These are phyloP conservation scores for Diadumene lineata DNA, from an alignment of 92 coral and sea anemone genomes.

Conservation along the genomic window DNA sequence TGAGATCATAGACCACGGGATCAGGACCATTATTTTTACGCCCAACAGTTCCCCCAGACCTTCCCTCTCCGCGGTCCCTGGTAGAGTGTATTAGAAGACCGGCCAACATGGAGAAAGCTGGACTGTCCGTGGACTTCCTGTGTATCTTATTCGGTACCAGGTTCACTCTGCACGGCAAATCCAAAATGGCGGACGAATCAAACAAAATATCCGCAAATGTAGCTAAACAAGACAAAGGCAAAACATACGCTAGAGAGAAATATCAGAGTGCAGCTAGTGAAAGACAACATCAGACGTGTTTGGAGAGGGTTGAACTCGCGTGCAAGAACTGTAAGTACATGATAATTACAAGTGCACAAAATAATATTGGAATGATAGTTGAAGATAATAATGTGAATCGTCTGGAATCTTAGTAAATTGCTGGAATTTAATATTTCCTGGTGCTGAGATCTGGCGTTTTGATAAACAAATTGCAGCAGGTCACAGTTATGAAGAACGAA, in stretches of 20 bases:
- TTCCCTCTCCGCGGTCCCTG: too few species aligned
- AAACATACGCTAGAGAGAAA: slow-evolving; percentile 22
- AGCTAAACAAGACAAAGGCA: slow-evolving; percentile 21
- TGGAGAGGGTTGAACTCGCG: slow-evolving; percentile 28
- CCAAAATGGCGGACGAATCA: slow-evolving; percentile 39
- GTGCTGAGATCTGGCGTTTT: too few species aligned
- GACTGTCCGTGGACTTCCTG: slow-evolving; percentile 10
- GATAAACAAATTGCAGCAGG: too few species aligned
- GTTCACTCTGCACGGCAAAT: neutral
- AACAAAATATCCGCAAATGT: neutral
- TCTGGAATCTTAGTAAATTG: too few species aligned
- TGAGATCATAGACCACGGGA: too few species aligned
- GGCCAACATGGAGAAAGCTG: too few species aligned
- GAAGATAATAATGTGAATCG: too few species aligned
- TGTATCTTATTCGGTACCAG: slow-evolving; percentile 18
- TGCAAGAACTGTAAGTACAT: slow-evolving; percentile 33
- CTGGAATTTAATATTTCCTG: too few species aligned
- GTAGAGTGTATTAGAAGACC: too few species aligned
- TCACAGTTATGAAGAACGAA: too few species aligned
- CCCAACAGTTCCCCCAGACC: too few species aligned
- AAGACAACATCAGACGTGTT: slow-evolving; percentile 30
- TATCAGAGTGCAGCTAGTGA: neutral
- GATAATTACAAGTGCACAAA: neutral
- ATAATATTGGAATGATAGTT: neutral
- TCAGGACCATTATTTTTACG: too few species aligned